A percentile compares a stretch with the other conserved stretches of the same genome.
phyloP scores from a whole-genome alignment of 2,888 invertebrate species.

The Gasteruption jaculator region DNA sequence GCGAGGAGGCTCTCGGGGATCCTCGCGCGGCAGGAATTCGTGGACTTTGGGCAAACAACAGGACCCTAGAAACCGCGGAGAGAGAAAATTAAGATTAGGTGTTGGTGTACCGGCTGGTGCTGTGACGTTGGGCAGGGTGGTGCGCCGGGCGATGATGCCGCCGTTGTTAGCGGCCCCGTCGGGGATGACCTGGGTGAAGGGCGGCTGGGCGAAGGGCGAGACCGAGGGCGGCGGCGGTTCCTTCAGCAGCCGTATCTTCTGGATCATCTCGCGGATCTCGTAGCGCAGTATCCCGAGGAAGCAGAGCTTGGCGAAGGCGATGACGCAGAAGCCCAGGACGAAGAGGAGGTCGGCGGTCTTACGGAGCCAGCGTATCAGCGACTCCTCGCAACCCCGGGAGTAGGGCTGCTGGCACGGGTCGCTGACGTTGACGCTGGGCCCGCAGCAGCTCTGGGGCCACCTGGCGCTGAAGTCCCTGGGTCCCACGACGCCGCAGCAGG shows the following conservation, averaged over 20 bases:
- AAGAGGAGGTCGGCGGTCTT: slow-evolving; percentile 78
- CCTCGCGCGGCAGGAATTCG: too few species aligned
- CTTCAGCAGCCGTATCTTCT: slow-evolving; percentile 76
- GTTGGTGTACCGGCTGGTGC: slow-evolving; percentile 30
- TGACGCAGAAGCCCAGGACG: slow-evolving; percentile 80
- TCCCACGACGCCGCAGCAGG: slow-evolving; percentile 76
- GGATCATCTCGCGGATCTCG: slow-evolving; percentile 88
- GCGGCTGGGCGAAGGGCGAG: slow-evolving; percentile 39
- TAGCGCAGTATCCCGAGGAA: slow-evolving; percentile 82
- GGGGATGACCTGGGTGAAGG: slow-evolving; percentile 36
- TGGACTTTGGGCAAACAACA: not conserved
- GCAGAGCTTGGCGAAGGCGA: slow-evolving; percentile 84
- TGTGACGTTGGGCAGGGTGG: slow-evolving; percentile 34
- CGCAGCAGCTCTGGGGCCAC: slow-evolving; percentile 46
- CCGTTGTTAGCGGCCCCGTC: slow-evolving; percentile 36
- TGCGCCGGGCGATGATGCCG: slow-evolving; percentile 34
- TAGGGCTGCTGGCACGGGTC: slow-evolving; percentile 41
- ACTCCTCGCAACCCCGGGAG: slow-evolving; percentile 65
- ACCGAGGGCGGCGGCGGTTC: slow-evolving; percentile 40
- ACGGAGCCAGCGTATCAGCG: slow-evolving; percentile 69
- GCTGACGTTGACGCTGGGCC: slow-evolving; percentile 27
- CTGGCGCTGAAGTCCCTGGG: slow-evolving; percentile 48
- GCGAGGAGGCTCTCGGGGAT: too few species aligned
- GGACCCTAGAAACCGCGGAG: not conserved
- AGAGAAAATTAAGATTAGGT: too few species aligned